Evolutionary conservation across 2,888 invertebrate species (phyloP).

Genomic region (Neuroscelio doddi): DNA sequence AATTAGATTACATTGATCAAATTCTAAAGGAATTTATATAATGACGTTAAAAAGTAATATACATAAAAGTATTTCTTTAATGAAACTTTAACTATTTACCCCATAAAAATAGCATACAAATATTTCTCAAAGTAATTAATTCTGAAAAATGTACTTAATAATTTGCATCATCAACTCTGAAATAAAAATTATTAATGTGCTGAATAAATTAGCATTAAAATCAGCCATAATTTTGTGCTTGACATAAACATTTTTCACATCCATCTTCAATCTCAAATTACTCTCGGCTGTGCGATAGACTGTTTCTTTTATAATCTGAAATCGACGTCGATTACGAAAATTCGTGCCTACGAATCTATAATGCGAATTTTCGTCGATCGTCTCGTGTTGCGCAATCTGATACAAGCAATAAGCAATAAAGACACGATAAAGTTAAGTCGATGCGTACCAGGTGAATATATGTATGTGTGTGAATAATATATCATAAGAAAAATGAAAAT

Average conservation of each 20-base stretch:
- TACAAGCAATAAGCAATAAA: constrained; percentile 68
- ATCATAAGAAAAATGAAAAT: constrained; percentile 28
- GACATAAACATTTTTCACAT: constrained; percentile 31
- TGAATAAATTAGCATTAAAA: background rate
- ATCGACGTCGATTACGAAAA: constrained; percentile 32
- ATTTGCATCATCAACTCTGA: too few relatives aligned
- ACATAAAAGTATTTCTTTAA: too few relatives aligned
- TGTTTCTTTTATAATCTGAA: constrained; percentile 30
- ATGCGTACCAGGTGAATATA: constrained; percentile 25
- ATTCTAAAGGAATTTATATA: too few relatives aligned
- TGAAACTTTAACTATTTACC: too few relatives aligned
- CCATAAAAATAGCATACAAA: too few relatives aligned
- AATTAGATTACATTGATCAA: too few relatives aligned
- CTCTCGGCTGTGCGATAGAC: constrained; percentile 43
- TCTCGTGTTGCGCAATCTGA: constrained; percentile 49
- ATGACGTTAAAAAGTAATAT: too few relatives aligned
- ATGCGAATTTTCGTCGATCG: constrained; percentile 37
- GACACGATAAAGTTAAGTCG: constrained; percentile 49
- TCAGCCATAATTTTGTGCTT: background rate
- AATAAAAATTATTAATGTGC: background rate
- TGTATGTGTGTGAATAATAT: constrained; percentile 45
- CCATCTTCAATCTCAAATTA: constrained; percentile 47
- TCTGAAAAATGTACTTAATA: too few relatives aligned
- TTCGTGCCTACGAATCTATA: constrained; percentile 18
- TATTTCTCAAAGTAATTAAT: too few relatives aligned